Conservation (phyloP, 1,140 invertebrate genomes). For the Brachionus manjavacas region DNA sequence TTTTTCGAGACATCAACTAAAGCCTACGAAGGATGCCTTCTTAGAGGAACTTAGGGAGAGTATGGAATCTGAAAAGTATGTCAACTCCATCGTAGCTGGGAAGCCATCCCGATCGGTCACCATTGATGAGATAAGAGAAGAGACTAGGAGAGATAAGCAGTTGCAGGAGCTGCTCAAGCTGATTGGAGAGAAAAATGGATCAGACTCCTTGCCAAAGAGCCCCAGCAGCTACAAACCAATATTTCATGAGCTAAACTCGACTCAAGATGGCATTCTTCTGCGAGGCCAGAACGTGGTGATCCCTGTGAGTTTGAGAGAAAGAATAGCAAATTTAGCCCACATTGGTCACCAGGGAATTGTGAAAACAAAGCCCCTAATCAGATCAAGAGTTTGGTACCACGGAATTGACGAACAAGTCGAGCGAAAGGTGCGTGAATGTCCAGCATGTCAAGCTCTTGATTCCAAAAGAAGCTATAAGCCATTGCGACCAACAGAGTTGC, state of each 20-base stretch:
- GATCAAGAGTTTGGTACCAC: slow-evolving; percentile 45
- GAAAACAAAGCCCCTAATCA: slow-evolving; percentile 46
- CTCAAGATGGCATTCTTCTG: slow-evolving; percentile 32
- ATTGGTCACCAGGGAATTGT: slow-evolving; percentile 44
- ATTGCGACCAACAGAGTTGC: slow-evolving; percentile 45
- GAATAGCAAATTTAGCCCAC: slow-evolving; percentile 43
- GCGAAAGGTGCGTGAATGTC: slow-evolving; percentile 42
- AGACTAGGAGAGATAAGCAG: not conserved
- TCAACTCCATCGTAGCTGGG: not conserved
- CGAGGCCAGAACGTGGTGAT: slow-evolving; percentile 44
- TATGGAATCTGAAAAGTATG: not conserved
- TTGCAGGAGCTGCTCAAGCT: not conserved
- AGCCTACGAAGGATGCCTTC: not conserved
- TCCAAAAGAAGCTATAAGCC: slow-evolving; percentile 43
- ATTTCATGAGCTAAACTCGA: not conserved
- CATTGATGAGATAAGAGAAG: not conserved
- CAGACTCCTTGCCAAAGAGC: not conserved
- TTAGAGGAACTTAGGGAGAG: not conserved
- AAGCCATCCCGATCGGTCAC: not conserved
- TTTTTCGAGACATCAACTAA: not conserved
- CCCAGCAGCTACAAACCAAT: not conserved
- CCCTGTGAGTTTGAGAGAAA: slow-evolving; percentile 42
- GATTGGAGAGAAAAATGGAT: not conserved
- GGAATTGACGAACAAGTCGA: slow-evolving; percentile 44
- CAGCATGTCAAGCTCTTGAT: slow-evolving; percentile 43